Base-by-base conservation (phyloP, 37 sponge, comb jelly and placozoan genomes). In the Hormiphora californensis region DNA sequence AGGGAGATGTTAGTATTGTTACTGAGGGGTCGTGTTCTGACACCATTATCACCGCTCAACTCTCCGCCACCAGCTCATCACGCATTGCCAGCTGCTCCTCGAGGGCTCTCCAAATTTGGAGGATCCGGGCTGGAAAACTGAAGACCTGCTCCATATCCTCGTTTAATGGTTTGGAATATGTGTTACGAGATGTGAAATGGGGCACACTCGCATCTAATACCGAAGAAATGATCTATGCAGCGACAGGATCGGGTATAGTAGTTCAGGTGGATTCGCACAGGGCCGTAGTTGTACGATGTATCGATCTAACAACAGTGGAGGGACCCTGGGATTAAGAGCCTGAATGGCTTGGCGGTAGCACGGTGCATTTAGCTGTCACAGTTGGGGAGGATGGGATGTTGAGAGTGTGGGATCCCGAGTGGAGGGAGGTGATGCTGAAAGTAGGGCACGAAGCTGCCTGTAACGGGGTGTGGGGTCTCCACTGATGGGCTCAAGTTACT, bases 331-430 rank as follows among this genome's bases (percentile, higher is more conserved):
- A n/a, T n/a, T n/a, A n/a, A n/a, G n/a, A n/a, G n/a, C n/a, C n/a
- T n/a, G n/a, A n/a, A n/a, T n/a, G n/a, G n/a, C n/a, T n/a, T n/a
- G n/a, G n/a, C n/a, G n/a, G n/a, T n/a, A n/a, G n/a, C n/a, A n/a
- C n/a, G n/a, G n/a, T n/a, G n/a, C n/a, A n/a, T n/a, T n/a, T n/a
- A n/a, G 86, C 62, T 54, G 92, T 90, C 30, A 93, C 91, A 5
- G 97, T 94, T 12, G 87, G 92, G 8, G 92, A 90, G 3, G 94
- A 94, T 43, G 94, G 94, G 0, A 38, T 86, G 40, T 67, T 96
- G 51, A 89, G 93, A 49, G 85, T 94, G 34, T 96, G 97, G 97
- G 89, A 92, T 55, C 46, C 69, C 15, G 90, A 92, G 54, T 96
- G 94, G 85, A 87, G 89, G 0, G 28, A 69, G 0, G 88, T 91